These are phyloP conservation scores for Erpobdella octoculata DNA, from an alignment of 2,888 invertebrate genomes.

Conservation along the genomic window DNA sequence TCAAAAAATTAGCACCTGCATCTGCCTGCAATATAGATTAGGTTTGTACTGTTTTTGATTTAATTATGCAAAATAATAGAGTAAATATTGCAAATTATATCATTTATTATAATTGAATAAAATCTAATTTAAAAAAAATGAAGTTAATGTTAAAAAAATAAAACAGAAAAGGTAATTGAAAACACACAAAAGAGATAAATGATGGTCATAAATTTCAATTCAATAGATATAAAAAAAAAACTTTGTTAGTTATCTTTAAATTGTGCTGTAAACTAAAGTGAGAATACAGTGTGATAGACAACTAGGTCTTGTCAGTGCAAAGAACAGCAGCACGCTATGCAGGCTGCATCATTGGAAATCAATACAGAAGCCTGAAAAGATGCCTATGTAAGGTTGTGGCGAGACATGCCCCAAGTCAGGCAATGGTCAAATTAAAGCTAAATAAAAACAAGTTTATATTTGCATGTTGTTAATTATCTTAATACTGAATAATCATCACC, in stretches of 20 bases:
- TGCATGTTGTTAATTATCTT: too few species aligned
- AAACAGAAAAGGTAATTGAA: not conserved
- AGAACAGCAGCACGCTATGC: not conserved
- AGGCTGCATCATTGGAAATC: conserved; percentile 25
- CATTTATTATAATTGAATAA: too few species aligned
- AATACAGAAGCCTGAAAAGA: conserved; percentile 17
- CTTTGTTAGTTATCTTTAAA: too few species aligned
- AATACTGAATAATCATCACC: too few species aligned
- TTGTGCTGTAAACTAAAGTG: too few species aligned
- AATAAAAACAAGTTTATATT: not conserved
- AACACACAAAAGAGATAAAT: not conserved
- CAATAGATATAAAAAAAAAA: too few species aligned
- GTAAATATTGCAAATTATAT: too few species aligned
- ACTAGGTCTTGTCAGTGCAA: not conserved
- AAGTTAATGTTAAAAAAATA: not conserved
- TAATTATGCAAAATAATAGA: too few species aligned
- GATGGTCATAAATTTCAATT: too few species aligned
- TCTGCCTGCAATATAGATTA: conserved; percentile 74
- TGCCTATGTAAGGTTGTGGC: not conserved
- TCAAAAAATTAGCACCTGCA: conserved; percentile 92
- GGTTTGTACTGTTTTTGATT: too few species aligned
- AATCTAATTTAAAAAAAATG: too few species aligned
- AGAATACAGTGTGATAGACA: not conserved
- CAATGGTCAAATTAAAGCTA: not conserved
- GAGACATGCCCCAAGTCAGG: too few species aligned